A percentile compares a stretch with the other conserved stretches of the same genome.
These are phyloP conservation scores for Andrena chrysosceles DNA, from an alignment of 2,888 invertebrate genomes.

Conservation along the genomic window DNA sequence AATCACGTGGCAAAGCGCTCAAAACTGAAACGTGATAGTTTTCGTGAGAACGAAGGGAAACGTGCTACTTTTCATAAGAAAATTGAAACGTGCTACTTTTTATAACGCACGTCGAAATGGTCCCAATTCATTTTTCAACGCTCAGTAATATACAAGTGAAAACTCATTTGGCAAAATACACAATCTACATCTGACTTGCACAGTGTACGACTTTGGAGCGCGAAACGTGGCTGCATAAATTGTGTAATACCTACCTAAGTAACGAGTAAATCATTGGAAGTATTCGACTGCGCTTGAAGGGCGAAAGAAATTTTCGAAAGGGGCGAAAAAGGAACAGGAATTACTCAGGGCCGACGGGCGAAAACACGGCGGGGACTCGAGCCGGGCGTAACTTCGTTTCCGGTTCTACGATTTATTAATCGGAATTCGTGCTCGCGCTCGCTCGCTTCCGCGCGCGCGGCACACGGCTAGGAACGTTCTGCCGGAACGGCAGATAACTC, in stretches of 20 bases:
- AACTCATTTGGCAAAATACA: too few relatives aligned
- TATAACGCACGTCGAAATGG: too few relatives aligned
- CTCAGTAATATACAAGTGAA: too few relatives aligned
- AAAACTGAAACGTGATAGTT: too few relatives aligned
- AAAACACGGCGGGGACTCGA: conserved; percentile 6
- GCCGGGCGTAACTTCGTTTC: conserved; percentile 40
- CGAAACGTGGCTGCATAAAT: not conserved
- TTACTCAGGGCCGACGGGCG: not conserved
- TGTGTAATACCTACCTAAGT: too few relatives aligned
- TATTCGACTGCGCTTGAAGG: not conserved
- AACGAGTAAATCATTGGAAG: too few relatives aligned
- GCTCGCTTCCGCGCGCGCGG: conserved; percentile 2
- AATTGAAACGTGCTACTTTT: too few relatives aligned
- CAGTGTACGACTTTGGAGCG: not conserved
- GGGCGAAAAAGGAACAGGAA: not conserved
- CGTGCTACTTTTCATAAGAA: too few relatives aligned
- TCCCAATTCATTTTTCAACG: too few relatives aligned
- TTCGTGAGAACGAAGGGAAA: too few relatives aligned
- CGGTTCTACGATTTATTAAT: conserved; percentile 53
- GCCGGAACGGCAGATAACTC: conserved; percentile 38
- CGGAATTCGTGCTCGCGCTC: conserved; percentile 10
- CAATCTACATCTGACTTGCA: too few relatives aligned
- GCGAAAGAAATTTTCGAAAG: not conserved
- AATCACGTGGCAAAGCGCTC: too few relatives aligned
- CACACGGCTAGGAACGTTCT: conserved; percentile 12